Evolutionary conservation across 2,888 invertebrate genomes (phyloP), one percentile per base, ranked within the genome.

Genomic region (Drosophila birchii): DNA sequence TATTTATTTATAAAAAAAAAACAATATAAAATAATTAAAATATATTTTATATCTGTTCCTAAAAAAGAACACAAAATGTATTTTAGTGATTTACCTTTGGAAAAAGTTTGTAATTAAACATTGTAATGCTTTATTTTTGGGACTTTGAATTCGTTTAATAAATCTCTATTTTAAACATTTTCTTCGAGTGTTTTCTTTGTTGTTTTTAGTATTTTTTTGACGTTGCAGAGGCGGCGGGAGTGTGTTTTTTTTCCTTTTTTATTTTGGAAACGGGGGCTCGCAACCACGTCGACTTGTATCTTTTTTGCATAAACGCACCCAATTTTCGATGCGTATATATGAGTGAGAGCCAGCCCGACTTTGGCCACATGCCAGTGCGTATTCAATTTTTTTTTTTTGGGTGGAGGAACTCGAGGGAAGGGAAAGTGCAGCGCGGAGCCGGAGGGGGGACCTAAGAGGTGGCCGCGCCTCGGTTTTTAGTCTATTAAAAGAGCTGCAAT

Each of bases 231-330:
- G 72, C 29, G 29, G 63, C 38, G 64, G 18, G 14, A 29, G 34
- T 51, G 51, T 34, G 16, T 16, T 34, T 51, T 34, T 51, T 32
- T 32, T 49, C 8, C 14, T 12, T 32, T 51, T 51, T 14, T 49
- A 61, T 53, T 43, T 34, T 16, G 66, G 64, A 47, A 36, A 39
- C 34, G 59, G 44, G 39, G 64, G 58, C 23, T 26, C 53, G 23
- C 76, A 58, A 53, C 51, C 57, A 81, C 57, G 71, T 60, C 54
- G 47, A 66, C 73, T 81, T 89, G 85, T 87, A 85, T 81, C 83
- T 73, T 89, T 73, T 89, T 89, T 83, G 83, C 83, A 83, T 83
- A 83, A 89, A 84, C 83, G 89, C 83, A 89, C 83, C 83, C 83
- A 83, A 83, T 87, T 83, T 88, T 76, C 71, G 76, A 87, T 85